A percentile compares a stretch with the other conserved stretches of the same genome.
These are phyloP conservation scores for Tromatobia lineatoria DNA, from an alignment of 2,888 invertebrate genomes.

Conservation along the genomic window DNA sequence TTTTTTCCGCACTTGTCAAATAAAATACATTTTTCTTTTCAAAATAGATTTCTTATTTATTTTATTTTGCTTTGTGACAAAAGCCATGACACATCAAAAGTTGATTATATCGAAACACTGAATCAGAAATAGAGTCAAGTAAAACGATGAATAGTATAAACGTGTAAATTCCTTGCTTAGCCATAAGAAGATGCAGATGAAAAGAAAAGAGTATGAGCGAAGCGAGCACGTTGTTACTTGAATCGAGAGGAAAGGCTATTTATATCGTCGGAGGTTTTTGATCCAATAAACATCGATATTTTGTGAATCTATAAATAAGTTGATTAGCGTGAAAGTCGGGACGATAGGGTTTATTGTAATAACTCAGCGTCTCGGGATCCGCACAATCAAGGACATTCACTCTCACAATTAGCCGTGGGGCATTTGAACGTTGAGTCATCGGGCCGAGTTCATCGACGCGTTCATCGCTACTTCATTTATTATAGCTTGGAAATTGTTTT, in stretches of 20 bases:
- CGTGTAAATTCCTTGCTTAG: too few species aligned
- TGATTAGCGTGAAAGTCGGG: neutral
- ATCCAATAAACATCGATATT: constrained; percentile 20
- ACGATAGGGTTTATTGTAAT: constrained; percentile 24
- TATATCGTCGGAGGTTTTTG: neutral
- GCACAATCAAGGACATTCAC: constrained; percentile 43
- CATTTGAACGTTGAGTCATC: constrained; percentile 31
- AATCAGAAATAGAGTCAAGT: too few species aligned
- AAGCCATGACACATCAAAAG: too few species aligned
- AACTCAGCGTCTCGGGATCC: constrained; percentile 13
- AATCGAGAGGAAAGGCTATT: constrained; percentile 1
- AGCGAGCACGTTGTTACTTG: too few species aligned
- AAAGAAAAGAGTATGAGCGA: too few species aligned
- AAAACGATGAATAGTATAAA: too few species aligned
- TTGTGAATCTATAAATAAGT: constrained; percentile 17
- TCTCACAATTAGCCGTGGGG: constrained; percentile 20
- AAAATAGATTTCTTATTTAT: too few species aligned
- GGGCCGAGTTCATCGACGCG: constrained; percentile 24
- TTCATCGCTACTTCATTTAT: constrained; percentile 28
- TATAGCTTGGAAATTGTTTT: constrained; percentile 1
- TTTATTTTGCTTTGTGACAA: too few species aligned
- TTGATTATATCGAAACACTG: too few species aligned
- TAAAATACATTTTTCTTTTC: too few species aligned
- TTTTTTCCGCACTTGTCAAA: too few species aligned
- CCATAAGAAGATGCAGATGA: too few species aligned